phyloP scores from a whole-genome alignment of 2,888 invertebrate genomes.

The Caenorhabditis imperialis region DNA sequence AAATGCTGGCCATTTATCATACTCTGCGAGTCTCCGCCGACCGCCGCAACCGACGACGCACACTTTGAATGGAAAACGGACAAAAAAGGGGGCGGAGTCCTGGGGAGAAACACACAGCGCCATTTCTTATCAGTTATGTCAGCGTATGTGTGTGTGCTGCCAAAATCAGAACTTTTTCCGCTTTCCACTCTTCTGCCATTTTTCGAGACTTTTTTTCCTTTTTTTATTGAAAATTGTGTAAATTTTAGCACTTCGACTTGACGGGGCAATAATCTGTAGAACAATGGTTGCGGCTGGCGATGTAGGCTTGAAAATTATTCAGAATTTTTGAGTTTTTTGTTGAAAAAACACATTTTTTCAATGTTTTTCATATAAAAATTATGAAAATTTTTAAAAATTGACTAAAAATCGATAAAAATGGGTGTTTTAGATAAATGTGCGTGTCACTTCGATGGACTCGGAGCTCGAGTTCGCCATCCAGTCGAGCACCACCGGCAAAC shows the following conservation, averaged over 20 bases:
- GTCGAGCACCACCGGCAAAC: constrained; percentile 98
- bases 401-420: not conserved
- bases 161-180: too few relatives aligned
- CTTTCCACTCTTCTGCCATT: too few relatives aligned
- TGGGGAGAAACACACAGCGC: too few relatives aligned
- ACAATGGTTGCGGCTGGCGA: constrained; percentile 45
- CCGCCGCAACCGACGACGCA: too few relatives aligned
- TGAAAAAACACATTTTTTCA: not conserved
- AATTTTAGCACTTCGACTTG: not conserved
- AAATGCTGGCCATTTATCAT: too few relatives aligned
- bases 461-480: constrained; percentile 99
- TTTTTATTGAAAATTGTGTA: not conserved
- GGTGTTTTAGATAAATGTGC: constrained; percentile 88
- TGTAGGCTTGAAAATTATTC: constrained; percentile 17
- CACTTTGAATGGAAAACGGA: too few relatives aligned
- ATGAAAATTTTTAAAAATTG: constrained; percentile 4
- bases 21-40: too few relatives aligned
- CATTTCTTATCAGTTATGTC: too few relatives aligned
- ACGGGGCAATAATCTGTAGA: constrained; percentile 29
- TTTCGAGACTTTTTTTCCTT: too few relatives aligned
- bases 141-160: too few relatives aligned
- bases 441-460: constrained; percentile 99
- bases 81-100: too few relatives aligned
- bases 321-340: too few relatives aligned
- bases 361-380: constrained; percentile 16